Evolutionary conservation across 2,113 vertebrate species (phyloP).

Genomic region (Poicephalus meyeri): DNA sequence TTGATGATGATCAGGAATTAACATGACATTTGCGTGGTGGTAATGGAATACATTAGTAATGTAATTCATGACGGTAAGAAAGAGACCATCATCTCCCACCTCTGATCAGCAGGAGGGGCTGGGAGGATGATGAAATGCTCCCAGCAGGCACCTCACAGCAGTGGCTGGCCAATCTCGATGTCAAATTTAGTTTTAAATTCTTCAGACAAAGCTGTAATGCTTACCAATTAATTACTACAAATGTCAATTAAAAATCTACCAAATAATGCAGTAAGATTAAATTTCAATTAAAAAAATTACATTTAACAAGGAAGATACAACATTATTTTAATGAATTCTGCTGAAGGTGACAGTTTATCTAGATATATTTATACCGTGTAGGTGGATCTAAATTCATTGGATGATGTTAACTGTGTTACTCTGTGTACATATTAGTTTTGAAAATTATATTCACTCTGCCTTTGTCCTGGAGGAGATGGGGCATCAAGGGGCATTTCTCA

Average conservation of each 20-base stretch:
- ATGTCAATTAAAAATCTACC: constrained; percentile 85
- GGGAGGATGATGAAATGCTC: constrained; percentile 80
- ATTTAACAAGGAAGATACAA: constrained; percentile 75
- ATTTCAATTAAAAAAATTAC: constrained; percentile 87
- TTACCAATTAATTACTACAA: constrained; percentile 87
- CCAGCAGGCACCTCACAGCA: constrained; percentile 74
- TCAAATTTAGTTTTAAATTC: constrained; percentile 86
- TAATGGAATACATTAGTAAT: constrained; percentile 93
- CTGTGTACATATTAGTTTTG: constrained; percentile 71
- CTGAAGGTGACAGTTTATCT: constrained; percentile 83
- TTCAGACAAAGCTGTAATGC: constrained; percentile 73
- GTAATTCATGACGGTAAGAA: constrained; percentile 85
- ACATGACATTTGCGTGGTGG: constrained; percentile 91
- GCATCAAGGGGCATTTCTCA: constrained; percentile 49
- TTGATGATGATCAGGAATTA: constrained; percentile 93
- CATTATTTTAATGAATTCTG: constrained; percentile 83
- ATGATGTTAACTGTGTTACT: constrained; percentile 75
- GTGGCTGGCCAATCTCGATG: constrained; percentile 75
- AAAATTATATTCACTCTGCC: constrained; percentile 71
- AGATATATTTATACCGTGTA: constrained; percentile 76
- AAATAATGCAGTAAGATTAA: constrained; percentile 83
- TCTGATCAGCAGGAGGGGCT: constrained; percentile 75
- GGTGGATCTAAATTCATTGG: constrained; percentile 77
- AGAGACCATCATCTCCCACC: constrained; percentile 74
- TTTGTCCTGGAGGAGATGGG: constrained; percentile 63